phyloP scores from a whole-genome alignment of 2,888 invertebrate species.

The Oxyteleia sp. region DNA sequence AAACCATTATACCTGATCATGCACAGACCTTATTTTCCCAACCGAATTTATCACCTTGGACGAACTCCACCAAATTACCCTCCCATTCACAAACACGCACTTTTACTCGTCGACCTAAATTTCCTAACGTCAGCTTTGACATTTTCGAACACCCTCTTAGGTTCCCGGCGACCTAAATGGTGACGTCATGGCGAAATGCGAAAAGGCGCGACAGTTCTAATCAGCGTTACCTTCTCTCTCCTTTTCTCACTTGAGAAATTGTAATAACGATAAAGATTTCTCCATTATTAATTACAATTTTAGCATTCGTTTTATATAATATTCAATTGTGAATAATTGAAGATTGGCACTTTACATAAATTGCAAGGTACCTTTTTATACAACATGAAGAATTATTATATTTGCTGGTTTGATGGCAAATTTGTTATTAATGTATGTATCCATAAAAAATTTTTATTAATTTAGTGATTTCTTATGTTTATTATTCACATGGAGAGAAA shows the following conservation, averaged over 20 bases:
- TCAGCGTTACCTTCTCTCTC: conserved; percentile 11
- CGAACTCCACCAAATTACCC: conserved; percentile 23
- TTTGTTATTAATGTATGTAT: too few species aligned
- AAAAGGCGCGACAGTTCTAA: conserved; percentile 34
- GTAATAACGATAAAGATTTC: conserved; percentile 19
- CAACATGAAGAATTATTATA: too few species aligned
- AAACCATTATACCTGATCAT: conserved; percentile 43
- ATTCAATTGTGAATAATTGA: too few species aligned
- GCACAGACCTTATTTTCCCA: conserved; percentile 41
- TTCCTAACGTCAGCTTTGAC: conserved; percentile 23
- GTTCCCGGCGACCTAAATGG: background rate
- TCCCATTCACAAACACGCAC: conserved; percentile 37
- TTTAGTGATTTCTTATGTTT: too few species aligned
- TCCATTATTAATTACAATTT: background rate
- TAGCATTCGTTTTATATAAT: too few species aligned
- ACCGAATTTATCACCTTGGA: conserved; percentile 38
- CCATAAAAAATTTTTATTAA: too few species aligned
- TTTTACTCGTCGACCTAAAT: conserved; percentile 40
- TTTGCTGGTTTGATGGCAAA: too few species aligned
- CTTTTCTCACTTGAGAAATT: background rate
- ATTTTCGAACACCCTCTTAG: conserved; percentile 37
- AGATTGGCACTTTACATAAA: too few species aligned
- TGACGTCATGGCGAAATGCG: conserved; percentile 32
- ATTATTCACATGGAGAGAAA: too few species aligned
- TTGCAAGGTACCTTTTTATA: too few species aligned